Conservation (phyloP, 1,140 invertebrate genomes). For the Eufriesea mexicana region DNA sequence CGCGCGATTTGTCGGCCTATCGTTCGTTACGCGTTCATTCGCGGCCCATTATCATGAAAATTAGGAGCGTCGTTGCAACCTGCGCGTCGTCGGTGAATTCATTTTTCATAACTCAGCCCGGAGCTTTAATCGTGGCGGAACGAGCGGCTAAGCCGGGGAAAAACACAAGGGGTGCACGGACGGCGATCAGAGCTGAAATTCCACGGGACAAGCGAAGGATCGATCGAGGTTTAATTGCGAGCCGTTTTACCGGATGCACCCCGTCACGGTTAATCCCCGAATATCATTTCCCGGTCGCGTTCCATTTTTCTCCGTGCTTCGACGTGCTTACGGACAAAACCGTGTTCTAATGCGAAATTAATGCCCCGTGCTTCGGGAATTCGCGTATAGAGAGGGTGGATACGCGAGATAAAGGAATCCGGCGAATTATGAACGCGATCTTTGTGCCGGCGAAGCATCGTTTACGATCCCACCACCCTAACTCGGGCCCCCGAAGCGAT, state of each 20-base stretch:
- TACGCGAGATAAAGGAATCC: too few species aligned
- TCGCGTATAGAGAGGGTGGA: neutral
- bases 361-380: neutral
- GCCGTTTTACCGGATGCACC: neutral
- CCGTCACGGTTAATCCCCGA: neutral
- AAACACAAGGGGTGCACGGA: neutral
- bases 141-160: conserved; percentile 6
- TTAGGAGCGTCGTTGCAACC: conserved; percentile 43
- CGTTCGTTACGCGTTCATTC: conserved; percentile 14
- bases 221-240: conserved; percentile 48
- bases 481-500: too few species aligned
- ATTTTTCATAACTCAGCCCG: conserved; percentile 58
- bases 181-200: conserved; percentile 49
- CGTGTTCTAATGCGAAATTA: neutral
- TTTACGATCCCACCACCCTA: too few species aligned
- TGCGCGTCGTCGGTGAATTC: conserved; percentile 28
- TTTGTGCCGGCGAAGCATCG: too few species aligned
- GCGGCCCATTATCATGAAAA: conserved; percentile 59
- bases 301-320: neutral
- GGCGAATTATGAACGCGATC: too few species aligned
- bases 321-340: neutral
- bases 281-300: conserved; percentile 8
- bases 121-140: conserved; percentile 39
- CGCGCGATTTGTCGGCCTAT: conserved; percentile 41
- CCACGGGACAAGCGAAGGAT: conserved; percentile 10